Evolutionary conservation across 1,140 invertebrate species (phyloP), one percentile per base, ranked within the genome.

Genomic region (Chrysomallon squamiferum): DNA sequence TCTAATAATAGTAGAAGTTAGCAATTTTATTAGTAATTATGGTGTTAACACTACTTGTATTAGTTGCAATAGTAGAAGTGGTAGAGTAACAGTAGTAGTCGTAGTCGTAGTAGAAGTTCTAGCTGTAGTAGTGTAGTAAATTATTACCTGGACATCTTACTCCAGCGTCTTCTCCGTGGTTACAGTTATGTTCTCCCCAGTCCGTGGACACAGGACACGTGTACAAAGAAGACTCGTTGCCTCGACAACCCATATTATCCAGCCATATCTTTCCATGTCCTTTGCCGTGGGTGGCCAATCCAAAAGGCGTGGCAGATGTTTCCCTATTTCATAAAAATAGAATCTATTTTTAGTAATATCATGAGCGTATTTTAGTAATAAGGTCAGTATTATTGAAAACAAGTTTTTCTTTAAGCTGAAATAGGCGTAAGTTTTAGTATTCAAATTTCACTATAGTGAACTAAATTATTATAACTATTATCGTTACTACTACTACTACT

Each of bases 171-270:
- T 71, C 65, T 9, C 18, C n/a, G 50, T 59, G 86, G 25, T 84
- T 84, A 75, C 93, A 94, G 74, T 93, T 89, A 75, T 92, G 90
- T 1, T 90, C 86, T 54, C 90, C 91, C 91, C 91, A 93, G 3
- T 91, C 91, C 73, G 91, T 91, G 50, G 89, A 83, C 35, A n/a
- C n/a, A 9, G 25, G 13, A 78, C 92, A 93, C 57, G 92, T 88
- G 41, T 87, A 84, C 0, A 93, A 67, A 0, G 88, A 88, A 0
- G 86, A 88, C 82, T 93, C 92, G 69, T 89, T 90, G 5, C 92
- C 92, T 0, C 76, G 76, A 74, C 93, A 93, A 20, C 88, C 84
- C 0, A 93, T 82, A 65, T 93, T 90, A 77, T 93, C 92, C 77
- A 93, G 90, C 73, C 90, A 86, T 49, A 89, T 88, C 13, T 67